Conservation (phyloP, 1,140 invertebrate species). For the Drosophila busckii region DNA sequence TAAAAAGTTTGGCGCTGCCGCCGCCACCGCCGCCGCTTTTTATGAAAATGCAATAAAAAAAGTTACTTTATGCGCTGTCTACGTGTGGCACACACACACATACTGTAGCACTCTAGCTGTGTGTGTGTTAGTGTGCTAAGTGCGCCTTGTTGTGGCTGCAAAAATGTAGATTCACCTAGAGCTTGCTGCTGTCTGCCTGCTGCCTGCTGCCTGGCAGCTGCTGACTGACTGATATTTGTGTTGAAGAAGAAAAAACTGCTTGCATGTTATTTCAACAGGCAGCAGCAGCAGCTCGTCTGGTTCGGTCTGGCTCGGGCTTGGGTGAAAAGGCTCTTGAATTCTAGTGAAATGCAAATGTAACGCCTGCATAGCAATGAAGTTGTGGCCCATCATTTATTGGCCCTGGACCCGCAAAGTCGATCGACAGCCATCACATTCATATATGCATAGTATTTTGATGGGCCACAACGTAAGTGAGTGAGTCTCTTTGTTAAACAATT, state of each 20-base stretch:
- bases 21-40: no score
- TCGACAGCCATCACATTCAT: neutral
- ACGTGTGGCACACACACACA: slow-evolving; percentile 43
- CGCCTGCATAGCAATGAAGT: slow-evolving; percentile 59
- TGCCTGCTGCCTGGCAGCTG: slow-evolving; percentile 14
- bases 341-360: slow-evolving; percentile 58
- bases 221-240: slow-evolving; percentile 15
- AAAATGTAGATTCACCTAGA: slow-evolving; percentile 64
- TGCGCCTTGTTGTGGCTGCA: slow-evolving; percentile 63
- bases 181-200: slow-evolving; percentile 15
- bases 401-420: slow-evolving; percentile 6
- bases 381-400: slow-evolving; percentile 47
- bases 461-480: slow-evolving; percentile 23
- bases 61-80: slow-evolving; percentile 68
- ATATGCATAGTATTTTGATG: slow-evolving; percentile 32
- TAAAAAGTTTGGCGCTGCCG: slow-evolving; percentile 56
- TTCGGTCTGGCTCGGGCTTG: no score
- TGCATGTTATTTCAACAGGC: slow-evolving; percentile 58
- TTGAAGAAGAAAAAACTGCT: no score
- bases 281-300: slow-evolving; percentile 31
- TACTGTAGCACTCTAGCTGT: neutral
- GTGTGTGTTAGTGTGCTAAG: slow-evolving; percentile 38
- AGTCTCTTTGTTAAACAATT: slow-evolving; percentile 44
- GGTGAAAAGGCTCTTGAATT: slow-evolving; percentile 59
- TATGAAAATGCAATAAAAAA: slow-evolving; percentile 74